Percentiles rank a stretch among this genome's conserved stretches.
Conservation (phyloP, 2,888 invertebrate genomes). For the Nymphalis urticae region DNA sequence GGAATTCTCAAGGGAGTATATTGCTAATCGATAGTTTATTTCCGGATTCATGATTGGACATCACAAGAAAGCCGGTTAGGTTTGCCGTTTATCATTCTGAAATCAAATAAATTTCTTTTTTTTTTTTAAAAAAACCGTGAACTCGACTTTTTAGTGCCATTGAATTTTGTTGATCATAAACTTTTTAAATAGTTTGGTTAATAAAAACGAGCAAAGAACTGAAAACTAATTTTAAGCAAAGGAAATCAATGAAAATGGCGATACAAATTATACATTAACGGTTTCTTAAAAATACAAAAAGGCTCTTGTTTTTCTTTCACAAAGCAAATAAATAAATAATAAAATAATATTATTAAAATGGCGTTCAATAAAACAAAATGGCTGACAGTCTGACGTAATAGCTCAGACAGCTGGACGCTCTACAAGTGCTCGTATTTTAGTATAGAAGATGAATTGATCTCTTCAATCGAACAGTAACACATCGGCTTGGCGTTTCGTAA, state of each 20-base stretch:
- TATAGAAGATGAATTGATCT: slow-evolving; percentile 19
- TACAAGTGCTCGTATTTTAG: slow-evolving; percentile 59
- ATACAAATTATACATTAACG: no score
- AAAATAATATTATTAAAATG: neutral
- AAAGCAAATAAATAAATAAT: neutral
- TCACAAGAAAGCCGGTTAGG: neutral
- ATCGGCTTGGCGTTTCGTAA: slow-evolving; percentile 6
- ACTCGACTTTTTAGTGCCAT: no score
- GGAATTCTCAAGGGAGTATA: slow-evolving; percentile 19
- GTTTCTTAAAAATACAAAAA: no score
- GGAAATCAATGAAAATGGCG: no score
- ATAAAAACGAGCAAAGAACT: no score
- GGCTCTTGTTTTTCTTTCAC: no score
- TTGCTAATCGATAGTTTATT: slow-evolving; percentile 16
- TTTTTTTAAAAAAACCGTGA: no score
- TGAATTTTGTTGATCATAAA: no score
- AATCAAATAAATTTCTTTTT: no score
- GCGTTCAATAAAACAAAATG: slow-evolving; percentile 37
- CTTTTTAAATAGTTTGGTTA: no score
- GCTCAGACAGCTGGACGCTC: slow-evolving; percentile 53
- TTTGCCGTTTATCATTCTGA: no score
- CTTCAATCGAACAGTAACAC: slow-evolving; percentile 4
- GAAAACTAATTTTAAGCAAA: no score
- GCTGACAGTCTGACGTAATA: slow-evolving; percentile 55
- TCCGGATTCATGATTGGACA: neutral